Evolutionary conservation across 2,797 vertebrate genomes (phyloP), one percentile per base, ranked within the genome.

Genomic region (Rousettus madagascariensis): DNA sequence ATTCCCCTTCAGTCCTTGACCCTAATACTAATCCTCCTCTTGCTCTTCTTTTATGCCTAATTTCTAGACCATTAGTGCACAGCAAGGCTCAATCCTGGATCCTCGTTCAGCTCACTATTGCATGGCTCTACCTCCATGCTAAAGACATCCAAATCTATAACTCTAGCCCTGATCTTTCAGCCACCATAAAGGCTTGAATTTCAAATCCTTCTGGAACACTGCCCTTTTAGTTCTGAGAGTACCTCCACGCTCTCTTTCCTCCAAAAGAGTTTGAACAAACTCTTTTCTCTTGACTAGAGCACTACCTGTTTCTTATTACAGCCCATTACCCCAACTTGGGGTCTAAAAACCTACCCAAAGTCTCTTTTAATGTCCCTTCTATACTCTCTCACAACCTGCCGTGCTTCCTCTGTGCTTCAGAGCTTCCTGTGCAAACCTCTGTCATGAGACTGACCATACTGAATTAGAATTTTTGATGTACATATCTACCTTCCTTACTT

Each of bases 221-320:
- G 11, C 5, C 17, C 61, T 95, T 96, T 88, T 5, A 36, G 10
- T 90, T 95, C 80, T 94, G 65, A 72, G 43, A 93, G 28, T 55
- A 91, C 15, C 33, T 16, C 63, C 38, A 43, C 79, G 49, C 13
- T 74, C 43, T 87, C 36, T 72, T 36, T 83, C 26, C 82, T 82
- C 15, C 65, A n/a, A n/a, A n/a, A n/a, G n/a, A n/a, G n/a, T 79
- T 43, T 95, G n/a, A 95, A 95, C 5, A 89, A 74, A 92, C 9
- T 88, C 41, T 91, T 85, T 82, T 91, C 30, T 94, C 61, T 79
- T 88, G 36, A 71, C 49, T 77, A 95, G n/a, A 84, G 74, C 24
- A 94, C 19, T 28, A 8, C 24, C 24, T 75, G 74, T 71, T 36
- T 53, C 33, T 75, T 38, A 77, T 30, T 30, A 46, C 17, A 79